These are phyloP conservation scores for Ylistrum balloti DNA, from an alignment of 1,140 invertebrate species.

Conservation along the genomic window DNA sequence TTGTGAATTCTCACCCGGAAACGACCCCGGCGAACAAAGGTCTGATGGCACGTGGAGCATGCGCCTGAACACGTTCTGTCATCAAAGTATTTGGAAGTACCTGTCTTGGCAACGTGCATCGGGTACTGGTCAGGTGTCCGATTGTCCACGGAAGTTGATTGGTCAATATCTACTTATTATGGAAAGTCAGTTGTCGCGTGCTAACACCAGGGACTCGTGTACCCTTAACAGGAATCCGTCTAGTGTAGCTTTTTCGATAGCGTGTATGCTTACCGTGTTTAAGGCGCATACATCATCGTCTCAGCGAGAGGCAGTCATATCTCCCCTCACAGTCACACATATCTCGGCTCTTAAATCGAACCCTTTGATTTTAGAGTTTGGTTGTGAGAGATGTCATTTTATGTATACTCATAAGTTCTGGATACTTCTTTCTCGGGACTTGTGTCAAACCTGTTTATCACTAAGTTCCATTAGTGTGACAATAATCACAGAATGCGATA, in stretches of 20 bases:
- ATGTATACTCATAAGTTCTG: too few species aligned
- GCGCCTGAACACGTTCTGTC: conserved; percentile 10
- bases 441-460: too few species aligned
- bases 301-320: conserved; percentile 2
- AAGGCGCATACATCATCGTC: neutral
- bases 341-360: neutral
- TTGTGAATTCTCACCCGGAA: neutral
- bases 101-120: neutral
- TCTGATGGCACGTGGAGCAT: conserved; percentile 11
- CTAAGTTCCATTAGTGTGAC: too few species aligned
- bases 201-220: neutral
- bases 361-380: neutral
- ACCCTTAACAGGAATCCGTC: neutral
- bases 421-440: too few species aligned
- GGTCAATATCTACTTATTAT: neutral
- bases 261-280: neutral
- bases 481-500: too few species aligned
- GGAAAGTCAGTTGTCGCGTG: neutral
- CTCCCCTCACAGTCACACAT: neutral
- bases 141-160: neutral
- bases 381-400: neutral
- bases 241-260: neutral
- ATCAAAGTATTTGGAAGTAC: neutral
- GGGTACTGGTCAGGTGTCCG: neutral
- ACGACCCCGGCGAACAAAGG: neutral